These are phyloP conservation scores for Phycodurus eques DNA, from an alignment of 2,113 vertebrate species.

Conservation along the genomic window DNA sequence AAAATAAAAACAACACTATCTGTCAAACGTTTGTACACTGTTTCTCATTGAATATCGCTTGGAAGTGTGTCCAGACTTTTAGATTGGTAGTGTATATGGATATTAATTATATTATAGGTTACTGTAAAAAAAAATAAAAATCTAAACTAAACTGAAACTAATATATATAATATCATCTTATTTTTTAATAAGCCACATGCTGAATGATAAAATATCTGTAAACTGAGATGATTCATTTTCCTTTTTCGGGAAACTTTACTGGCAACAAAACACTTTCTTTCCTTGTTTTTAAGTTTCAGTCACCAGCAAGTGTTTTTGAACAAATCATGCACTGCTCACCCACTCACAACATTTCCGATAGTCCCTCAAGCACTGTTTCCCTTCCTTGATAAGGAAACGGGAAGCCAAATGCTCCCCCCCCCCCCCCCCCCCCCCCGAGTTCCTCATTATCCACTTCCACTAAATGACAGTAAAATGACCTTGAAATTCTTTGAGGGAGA, in stretches of 20 bases:
- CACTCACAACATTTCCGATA: conserved; percentile 5
- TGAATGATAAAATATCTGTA: background rate
- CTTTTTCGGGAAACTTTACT: background rate
- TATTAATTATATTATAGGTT: background rate
- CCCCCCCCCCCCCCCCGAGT: background rate
- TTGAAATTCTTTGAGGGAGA: conserved; percentile 5
- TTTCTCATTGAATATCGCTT: background rate
- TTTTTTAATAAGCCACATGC: background rate
- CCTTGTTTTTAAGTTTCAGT: background rate
- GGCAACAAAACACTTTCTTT: background rate
- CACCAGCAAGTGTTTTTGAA: background rate
- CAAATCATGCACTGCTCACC: background rate
- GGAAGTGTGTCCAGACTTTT: background rate
- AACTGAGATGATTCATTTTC: background rate
- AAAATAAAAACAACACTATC: no score
- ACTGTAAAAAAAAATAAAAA: background rate
- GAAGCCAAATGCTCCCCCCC: background rate
- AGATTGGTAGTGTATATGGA: background rate
- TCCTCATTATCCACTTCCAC: conserved; percentile 1
- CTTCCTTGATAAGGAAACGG: background rate
- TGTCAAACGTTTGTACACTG: background rate
- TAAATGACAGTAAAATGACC: conserved; percentile 20
- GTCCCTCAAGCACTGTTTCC: background rate
- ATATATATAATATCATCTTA: background rate
- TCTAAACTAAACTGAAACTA: background rate